These are phyloP conservation scores for Panthera tigris DNA, from an alignment of 2,113 vertebrate species.

Conservation along the genomic window DNA sequence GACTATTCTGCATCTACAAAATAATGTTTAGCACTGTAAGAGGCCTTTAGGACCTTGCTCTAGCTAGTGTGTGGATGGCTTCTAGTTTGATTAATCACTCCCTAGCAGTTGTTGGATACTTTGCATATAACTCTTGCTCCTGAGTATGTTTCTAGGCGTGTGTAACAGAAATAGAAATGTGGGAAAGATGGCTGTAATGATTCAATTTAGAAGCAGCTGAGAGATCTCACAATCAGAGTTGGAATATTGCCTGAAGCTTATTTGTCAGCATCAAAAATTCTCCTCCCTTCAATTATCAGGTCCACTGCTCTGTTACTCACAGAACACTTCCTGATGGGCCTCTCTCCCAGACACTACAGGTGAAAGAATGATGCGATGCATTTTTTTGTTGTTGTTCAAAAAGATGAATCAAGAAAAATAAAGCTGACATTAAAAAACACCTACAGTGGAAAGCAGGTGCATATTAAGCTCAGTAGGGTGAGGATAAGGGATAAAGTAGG, in stretches of 20 bases:
- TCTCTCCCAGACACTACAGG: neutral
- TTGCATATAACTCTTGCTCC: neutral
- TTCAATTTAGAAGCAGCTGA: neutral
- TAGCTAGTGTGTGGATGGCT: no score
- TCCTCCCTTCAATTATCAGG: neutral
- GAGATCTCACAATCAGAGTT: neutral
- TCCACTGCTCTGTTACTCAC: neutral
- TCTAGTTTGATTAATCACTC: neutral
- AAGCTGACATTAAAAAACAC: neutral
- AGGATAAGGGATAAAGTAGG: neutral
- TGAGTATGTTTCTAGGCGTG: neutral
- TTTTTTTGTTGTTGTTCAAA: neutral
- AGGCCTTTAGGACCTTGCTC: neutral
- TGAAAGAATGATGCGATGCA: neutral
- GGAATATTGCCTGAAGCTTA: neutral
- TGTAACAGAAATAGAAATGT: constrained; percentile 2
- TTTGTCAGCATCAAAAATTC: neutral
- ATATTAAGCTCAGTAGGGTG: neutral
- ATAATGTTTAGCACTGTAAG: neutral
- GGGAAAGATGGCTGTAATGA: neutral
- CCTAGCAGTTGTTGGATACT: neutral
- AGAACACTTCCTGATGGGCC: neutral
- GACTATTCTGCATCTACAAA: neutral
- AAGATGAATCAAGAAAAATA: neutral
- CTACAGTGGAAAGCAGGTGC: neutral